Evolutionary conservation across 2,797 vertebrate genomes (phyloP).

Genomic region (Ctenosaura bakeri): DNA sequence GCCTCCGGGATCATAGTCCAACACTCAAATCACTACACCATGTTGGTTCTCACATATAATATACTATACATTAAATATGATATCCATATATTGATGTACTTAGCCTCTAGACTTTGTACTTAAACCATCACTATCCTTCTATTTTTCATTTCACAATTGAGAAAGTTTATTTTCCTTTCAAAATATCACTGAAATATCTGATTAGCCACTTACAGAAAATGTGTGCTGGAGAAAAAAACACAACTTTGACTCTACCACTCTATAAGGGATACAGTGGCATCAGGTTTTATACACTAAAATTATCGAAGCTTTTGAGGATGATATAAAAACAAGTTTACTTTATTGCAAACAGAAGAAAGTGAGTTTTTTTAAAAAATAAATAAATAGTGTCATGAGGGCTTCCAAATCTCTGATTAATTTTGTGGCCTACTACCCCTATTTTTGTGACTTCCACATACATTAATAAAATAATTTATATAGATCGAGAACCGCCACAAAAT

Average conservation of each 20-base stretch:
- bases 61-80: too few species aligned
- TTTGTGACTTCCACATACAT: background rate
- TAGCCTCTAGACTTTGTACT: too few species aligned
- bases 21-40: too few species aligned
- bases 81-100: too few species aligned
- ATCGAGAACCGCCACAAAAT: background rate
- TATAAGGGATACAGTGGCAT: background rate
- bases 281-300: background rate
- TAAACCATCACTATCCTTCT: too few species aligned
- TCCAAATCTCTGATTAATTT: background rate
- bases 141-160: background rate
- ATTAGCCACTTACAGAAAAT: background rate
- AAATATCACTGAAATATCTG: background rate
- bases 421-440: background rate
- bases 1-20: too few species aligned
- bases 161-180: background rate
- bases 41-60: too few species aligned
- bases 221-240: background rate
- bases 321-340: background rate
- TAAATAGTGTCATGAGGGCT: background rate
- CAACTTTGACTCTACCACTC: background rate
- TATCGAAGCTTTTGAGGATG: background rate
- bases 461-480: too few species aligned
- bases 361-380: background rate
- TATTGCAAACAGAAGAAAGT: too few species aligned